Evolutionary conservation across 2,797 vertebrate genomes (phyloP).

Genomic region (Kryptopterus vitreolus): DNA sequence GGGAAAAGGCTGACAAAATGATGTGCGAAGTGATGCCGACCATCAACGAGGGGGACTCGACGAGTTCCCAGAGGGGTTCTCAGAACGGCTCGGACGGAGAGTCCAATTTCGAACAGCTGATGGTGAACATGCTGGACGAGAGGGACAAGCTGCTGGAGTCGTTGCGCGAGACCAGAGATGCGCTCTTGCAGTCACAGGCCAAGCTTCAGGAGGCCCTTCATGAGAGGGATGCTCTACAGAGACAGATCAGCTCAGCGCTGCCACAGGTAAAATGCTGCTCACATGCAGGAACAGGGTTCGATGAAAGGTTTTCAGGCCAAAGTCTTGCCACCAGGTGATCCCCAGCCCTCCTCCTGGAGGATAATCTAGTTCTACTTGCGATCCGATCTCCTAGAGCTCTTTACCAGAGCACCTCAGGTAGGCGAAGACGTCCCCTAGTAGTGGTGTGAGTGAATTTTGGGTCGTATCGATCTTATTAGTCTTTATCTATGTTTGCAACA

Average conservation of each 20-base stretch:
- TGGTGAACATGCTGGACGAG: conserved; percentile 99
- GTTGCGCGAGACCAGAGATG: conserved; percentile 92
- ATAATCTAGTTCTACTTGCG: neutral
- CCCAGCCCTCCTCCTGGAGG: neutral
- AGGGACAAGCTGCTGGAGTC: conserved; percentile 95
- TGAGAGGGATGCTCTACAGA: conserved; percentile 92
- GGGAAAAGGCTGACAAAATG: conserved; percentile 65
- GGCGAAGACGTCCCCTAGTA: neutral
- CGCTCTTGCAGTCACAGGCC: conserved; percentile 86
- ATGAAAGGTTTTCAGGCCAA: neutral
- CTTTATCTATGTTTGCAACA: neutral
- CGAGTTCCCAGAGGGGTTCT: conserved; percentile 81
- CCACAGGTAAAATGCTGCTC: conserved; percentile 83
- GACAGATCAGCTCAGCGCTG: conserved; percentile 90
- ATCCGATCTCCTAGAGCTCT: neutral
- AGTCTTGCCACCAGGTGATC: neutral
- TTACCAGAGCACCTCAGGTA: neutral
- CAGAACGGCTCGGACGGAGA: conserved; percentile 85
- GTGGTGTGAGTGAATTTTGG: neutral
- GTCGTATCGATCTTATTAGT: neutral
- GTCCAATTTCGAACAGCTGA: conserved; percentile 96
- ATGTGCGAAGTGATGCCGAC: conserved; percentile 99
- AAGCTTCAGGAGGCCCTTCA: conserved; percentile 90
- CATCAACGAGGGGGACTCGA: conserved; percentile 92
- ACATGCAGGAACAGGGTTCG: neutral